Base-by-base conservation (phyloP, 2,797 vertebrate species). In the Malurus splendens region DNA sequence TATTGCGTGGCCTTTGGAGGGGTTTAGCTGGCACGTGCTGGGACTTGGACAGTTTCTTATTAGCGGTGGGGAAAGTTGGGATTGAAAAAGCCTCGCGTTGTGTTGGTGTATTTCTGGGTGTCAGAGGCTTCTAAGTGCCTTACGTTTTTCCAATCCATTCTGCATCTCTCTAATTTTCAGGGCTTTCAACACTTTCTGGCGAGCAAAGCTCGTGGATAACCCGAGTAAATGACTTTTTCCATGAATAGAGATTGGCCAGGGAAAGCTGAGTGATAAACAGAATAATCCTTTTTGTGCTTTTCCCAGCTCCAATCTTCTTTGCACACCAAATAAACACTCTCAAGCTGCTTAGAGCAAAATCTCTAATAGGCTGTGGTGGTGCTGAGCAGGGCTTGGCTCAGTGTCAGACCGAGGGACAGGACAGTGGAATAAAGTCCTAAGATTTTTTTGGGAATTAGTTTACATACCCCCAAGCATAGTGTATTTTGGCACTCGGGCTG, bases 311-410 rank as follows among this genome's bases (percentile, higher is more conserved):
- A 95, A 94, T 95, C 95, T 95, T 92, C 95, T 95, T 94, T 95
- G 93, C 96, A 95, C 94, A 95, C 93, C 95, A 96, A 95, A 96
- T 96, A 96, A 96, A 96, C 96, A 94, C 93, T 95, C 93, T 90
- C 95, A 96, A 95, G 90, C 95, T 94, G 94, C 95, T 95, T 92
- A 96, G 90, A 94, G 95, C 90, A 92, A 95, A 95, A 95, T 93
- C 95, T 96, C 90, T 92, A 93, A 94, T 89, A 95, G 94, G 94
- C 93, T 82, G 91, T 57, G 87, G 92, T 93, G 47, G 93, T 93
- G 47, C 86, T 93, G 90, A 70, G 90, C 93, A 68, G 88, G 78
- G 88, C 75, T 94, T 92, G 94, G 95, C 93, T 93, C 77, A 23
- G 48, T 67, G 75, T 90, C 90, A 96, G 89, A 62, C 13, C 4